These are phyloP conservation scores for Heliconius hewitsoni DNA, from an alignment of 1,140 invertebrate genomes.

Conservation along the genomic window DNA sequence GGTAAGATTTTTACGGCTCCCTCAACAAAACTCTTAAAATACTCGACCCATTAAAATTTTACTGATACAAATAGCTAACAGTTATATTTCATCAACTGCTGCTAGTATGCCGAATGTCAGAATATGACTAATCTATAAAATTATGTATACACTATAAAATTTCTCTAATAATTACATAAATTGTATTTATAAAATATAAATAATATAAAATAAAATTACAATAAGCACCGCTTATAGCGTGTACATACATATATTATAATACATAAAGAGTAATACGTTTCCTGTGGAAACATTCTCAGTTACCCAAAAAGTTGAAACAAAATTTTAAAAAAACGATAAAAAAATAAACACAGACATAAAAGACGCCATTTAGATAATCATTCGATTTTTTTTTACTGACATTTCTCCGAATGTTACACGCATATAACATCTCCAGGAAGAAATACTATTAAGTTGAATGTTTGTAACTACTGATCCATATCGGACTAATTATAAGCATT, in stretches of 20 bases:
- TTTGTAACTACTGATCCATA: not conserved
- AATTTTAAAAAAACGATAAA: not conserved
- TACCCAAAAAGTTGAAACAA: not conserved
- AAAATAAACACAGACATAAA: not conserved
- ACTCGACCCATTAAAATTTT: not conserved
- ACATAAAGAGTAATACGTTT: not conserved
- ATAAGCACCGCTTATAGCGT: too few species aligned
- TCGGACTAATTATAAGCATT: not conserved
- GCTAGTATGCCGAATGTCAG: not conserved
- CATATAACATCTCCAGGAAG: not conserved
- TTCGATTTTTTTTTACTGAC: not conserved
- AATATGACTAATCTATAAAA: not conserved
- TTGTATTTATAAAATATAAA: not conserved
- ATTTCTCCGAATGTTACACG: not conserved
- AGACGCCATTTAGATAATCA: not conserved
- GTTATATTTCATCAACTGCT: not conserved
- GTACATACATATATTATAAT: not conserved
- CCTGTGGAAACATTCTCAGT: not conserved
- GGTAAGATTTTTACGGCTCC: constrained; percentile 1
- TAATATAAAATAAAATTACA: too few species aligned
- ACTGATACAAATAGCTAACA: constrained; percentile 13
- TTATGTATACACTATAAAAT: not conserved
- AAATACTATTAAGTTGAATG: not conserved
- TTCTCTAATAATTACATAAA: not conserved
- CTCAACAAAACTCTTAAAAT: constrained; percentile 4